Evolutionary conservation across 2,888 invertebrate genomes (phyloP), one percentile per base, ranked within the genome.

Genomic region (Sisyra nigra): DNA sequence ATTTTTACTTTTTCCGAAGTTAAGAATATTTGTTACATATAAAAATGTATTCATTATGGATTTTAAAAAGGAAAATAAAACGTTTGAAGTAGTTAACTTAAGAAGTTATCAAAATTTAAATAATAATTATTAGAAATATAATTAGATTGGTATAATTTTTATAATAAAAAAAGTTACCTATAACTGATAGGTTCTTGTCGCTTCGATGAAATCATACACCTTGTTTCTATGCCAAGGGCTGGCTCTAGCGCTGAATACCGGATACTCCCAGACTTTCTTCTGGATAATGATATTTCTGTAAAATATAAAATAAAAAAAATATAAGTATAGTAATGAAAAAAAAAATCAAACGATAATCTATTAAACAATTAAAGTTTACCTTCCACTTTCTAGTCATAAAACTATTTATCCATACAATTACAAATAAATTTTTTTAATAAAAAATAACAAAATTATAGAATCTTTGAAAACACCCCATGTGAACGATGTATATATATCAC

Each of bases 241-340:
- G 75, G 74, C 72, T 74, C 72, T 70, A 72, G 72, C 62, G 63
- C 65, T 66, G 68, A 66, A 56, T 60, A 58, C 53, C 58, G 48
- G 62, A 44, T 40, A 67, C 66, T 68, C 73, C 74, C 73, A 69
- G 74, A 73, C 71, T 73, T 85, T 83, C 81, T 82, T 81, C 83
- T 81, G 81, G 83, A 84, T 83, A 85, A 84, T 85, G 83, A 81
- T 86, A 79, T 84, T 81, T 87, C 88, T 88, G 76, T 1, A 77
- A 78, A 54, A 60, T 51, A 47, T 52, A 50, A 47, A 44, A 44
- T 48, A 47, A 32, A 34, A 30, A 10, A 1, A 11, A 30, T 18
- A 14, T 14, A 13, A 40, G 29, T 31, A 10, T 36, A 45, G 40
- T 17, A 7, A 39, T 18, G 31, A 36, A 2, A 40, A 32, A 41